Conservation (phyloP, 1,140 invertebrate genomes). For the Psilanteris sp. region DNA sequence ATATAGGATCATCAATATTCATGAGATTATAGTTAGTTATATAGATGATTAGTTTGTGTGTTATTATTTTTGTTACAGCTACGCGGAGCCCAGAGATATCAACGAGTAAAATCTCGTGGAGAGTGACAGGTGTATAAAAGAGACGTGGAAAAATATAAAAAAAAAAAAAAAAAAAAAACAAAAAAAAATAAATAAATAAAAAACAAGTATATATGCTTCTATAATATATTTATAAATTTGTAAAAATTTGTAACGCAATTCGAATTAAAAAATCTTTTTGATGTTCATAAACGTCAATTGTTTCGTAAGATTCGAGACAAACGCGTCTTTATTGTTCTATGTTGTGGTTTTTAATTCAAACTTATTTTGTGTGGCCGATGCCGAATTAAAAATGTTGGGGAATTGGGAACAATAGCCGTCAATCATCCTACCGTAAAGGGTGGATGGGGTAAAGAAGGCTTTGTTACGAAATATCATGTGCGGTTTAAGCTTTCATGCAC, state of each 20-base stretch:
- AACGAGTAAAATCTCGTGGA: too few species aligned
- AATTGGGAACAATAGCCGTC: constrained; percentile 59
- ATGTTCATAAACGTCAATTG: constrained; percentile 3
- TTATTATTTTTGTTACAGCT: too few species aligned
- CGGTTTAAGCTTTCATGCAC: constrained; percentile 61
- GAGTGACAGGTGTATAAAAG: too few species aligned
- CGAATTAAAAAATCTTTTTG: constrained; percentile 1
- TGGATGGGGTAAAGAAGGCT: constrained; percentile 42
- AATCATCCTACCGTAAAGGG: constrained; percentile 56
- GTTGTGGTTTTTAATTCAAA: constrained; percentile 41
- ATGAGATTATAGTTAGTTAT: too few species aligned
- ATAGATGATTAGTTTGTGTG: too few species aligned
- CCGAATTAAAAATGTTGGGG: constrained; percentile 47
- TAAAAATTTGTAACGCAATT: constrained; percentile 1
- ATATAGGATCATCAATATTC: too few species aligned
- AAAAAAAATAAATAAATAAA: too few species aligned
- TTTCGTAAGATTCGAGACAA: constrained; percentile 30
- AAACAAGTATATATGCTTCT: too few species aligned
- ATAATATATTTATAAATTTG: too few species aligned
- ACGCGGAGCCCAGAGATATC: too few species aligned
- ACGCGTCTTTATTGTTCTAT: neutral
- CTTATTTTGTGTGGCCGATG: constrained; percentile 7
- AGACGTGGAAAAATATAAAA: too few species aligned
- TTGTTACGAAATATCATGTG: constrained; percentile 59
- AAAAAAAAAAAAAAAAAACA: too few species aligned